These are phyloP conservation scores for Eustalomyia histrio DNA, from an alignment of 2,888 invertebrate genomes.

Conservation along the genomic window DNA sequence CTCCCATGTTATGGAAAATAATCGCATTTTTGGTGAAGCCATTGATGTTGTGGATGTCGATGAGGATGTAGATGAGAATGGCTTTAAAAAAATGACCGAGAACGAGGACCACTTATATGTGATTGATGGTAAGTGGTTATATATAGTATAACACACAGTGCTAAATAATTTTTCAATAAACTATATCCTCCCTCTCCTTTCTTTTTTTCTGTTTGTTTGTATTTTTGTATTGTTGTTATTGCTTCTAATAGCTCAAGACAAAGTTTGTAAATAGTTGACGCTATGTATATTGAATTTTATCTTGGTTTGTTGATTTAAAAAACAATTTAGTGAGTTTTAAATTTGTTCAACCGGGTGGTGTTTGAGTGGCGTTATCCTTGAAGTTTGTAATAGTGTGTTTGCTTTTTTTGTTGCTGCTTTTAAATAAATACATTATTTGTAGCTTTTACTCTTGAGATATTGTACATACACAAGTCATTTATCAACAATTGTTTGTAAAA, in stretches of 20 bases:
- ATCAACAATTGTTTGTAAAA: conserved; percentile 48
- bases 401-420: conserved; percentile 19
- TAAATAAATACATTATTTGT: conserved; percentile 45
- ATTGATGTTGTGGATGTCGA: conserved; percentile 45
- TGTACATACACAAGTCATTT: conserved; percentile 45
- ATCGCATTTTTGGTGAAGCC: conserved; percentile 42
- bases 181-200: conserved; percentile 8
- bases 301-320: conserved; percentile 29
- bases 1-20: conserved; percentile 21
- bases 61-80: conserved; percentile 69
- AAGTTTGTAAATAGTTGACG: conserved; percentile 7
- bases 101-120: conserved; percentile 74
- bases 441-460: conserved; percentile 39
- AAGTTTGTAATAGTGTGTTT: background rate
- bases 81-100: conserved; percentile 69
- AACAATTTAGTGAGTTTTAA: conserved; percentile 44
- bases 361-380: background rate
- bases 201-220: background rate
- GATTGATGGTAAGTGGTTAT: conserved; percentile 70
- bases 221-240: no score
- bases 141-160: background rate
- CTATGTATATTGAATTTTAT: background rate
- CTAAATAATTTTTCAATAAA: conserved; percentile 33
- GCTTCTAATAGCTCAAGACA: background rate
- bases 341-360: conserved; percentile 29